Evolutionary conservation across 2,888 invertebrate genomes (phyloP), one percentile per base, ranked within the genome.

Genomic region (Philonicus albiceps): DNA sequence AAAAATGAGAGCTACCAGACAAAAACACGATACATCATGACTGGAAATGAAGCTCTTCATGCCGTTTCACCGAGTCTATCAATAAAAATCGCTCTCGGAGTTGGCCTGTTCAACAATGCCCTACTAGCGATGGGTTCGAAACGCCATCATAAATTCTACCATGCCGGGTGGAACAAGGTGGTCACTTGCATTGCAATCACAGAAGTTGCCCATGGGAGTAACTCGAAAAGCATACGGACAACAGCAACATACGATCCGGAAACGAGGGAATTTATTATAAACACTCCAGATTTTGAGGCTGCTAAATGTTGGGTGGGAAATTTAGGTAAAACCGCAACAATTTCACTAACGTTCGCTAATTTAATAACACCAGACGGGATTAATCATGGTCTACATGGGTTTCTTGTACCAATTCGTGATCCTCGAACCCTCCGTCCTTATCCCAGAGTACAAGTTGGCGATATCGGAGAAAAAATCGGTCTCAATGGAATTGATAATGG

Each of bases 401-500:
- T 98, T 91, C 93, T 98, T 72, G 97, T 98, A 76, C 98, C 97
- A 1, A 94, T 98, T 80, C 93, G 98, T 76, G 95, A 97, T 91
- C 96, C 96, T 0, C 94, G 94, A 89, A 97, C 96, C 0, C 91
- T 97, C 90, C 92, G 95, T 89, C 94, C 96, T 0, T 96, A 95
- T 91, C 96, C 97, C 0, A 98, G 98, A 0, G 94, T 98, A 8
- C 94, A 95, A 16, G 95, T 98, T 0, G 98, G 98, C 0, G 98
- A 98, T 90, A 96, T 98, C 94, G 98, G 98, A 0, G 97, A 97
- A 91, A 98, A 98, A 93, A 94, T 96, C 76, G 98, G 98, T 8
- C 94, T 97, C 81, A 96, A 98, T 91, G 98, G 97, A 3, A 95
- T 98, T 87, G 98, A 98, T 91, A 98, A 98, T 92, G 98, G 98